A percentile compares a stretch with the other conserved stretches of the same genome.
phyloP scores from a whole-genome alignment of 1,140 invertebrate genomes.

The Ips typographus region DNA sequence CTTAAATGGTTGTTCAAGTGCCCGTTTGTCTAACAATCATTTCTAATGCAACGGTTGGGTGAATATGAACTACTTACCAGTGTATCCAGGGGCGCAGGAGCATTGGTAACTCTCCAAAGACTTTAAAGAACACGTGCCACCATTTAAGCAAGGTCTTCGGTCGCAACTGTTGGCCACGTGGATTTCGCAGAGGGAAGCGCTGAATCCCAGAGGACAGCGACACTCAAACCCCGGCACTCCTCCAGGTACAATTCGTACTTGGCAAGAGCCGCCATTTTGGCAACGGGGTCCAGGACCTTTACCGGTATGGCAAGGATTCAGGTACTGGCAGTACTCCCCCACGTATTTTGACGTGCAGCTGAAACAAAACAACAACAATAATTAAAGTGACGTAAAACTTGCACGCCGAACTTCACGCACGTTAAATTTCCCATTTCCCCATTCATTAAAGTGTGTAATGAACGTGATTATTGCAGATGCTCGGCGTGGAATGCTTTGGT shows the following conservation, averaged over 20 bases:
- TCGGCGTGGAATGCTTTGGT: background rate
- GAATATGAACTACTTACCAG: slow-evolving; percentile 62
- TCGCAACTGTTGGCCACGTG: slow-evolving; percentile 88
- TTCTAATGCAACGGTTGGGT: background rate
- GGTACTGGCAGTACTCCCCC: slow-evolving; percentile 91
- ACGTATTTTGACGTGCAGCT: slow-evolving; percentile 90
- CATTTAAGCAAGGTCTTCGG: slow-evolving; percentile 80
- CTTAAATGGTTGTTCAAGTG: slow-evolving; percentile 6
- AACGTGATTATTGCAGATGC: background rate
- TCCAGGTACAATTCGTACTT: slow-evolving; percentile 67
- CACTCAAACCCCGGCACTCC: slow-evolving; percentile 79
- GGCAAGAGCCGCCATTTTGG: slow-evolving; percentile 91
- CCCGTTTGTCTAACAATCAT: background rate
- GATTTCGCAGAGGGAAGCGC: slow-evolving; percentile 91
- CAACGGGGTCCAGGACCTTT: slow-evolving; percentile 68
- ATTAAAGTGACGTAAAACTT: slow-evolving; percentile 2
- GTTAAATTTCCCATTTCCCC: background rate
- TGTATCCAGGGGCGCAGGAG: slow-evolving; percentile 79
- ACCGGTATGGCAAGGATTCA: slow-evolving; percentile 88
- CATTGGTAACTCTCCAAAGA: slow-evolving; percentile 79
- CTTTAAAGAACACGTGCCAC: slow-evolving; percentile 78
- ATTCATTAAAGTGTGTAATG: slow-evolving; percentile 2
- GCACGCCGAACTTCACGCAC: background rate
- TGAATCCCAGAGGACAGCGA: slow-evolving; percentile 85
- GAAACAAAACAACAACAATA: slow-evolving; percentile 57